Evolutionary conservation across 2,113 vertebrate species (phyloP).

Genomic region (Antechinus stuartii): DNA sequence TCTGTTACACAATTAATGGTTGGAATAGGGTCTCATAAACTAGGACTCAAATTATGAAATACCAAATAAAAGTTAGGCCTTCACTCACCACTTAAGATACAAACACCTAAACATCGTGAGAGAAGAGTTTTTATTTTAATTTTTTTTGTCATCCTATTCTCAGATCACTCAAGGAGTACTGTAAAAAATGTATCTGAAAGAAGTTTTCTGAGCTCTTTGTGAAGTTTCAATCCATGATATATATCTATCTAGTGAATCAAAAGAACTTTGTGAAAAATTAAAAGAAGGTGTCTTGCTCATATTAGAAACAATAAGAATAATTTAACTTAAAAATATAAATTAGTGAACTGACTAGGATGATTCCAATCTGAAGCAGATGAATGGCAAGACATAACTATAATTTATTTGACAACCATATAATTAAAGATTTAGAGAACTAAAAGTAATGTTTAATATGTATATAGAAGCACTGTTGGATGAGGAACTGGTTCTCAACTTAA

Average conservation of each 20-base stretch:
- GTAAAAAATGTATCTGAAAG: background rate
- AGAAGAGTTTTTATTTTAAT: background rate
- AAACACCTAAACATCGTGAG: background rate
- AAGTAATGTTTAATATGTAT: background rate
- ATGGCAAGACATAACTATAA: background rate
- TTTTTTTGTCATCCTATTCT: background rate
- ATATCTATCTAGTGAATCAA: background rate
- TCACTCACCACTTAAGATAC: background rate
- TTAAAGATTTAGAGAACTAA: background rate
- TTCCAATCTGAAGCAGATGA: background rate
- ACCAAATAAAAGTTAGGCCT: background rate
- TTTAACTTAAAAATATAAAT: background rate
- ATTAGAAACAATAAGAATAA: background rate
- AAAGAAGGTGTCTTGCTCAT: background rate
- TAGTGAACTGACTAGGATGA: constrained; percentile 6
- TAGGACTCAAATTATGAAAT: background rate
- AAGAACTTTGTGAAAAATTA: background rate
- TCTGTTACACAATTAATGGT: background rate
- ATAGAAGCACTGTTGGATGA: background rate
- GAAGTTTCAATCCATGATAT: background rate
- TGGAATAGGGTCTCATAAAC: background rate
- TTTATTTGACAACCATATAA: background rate
- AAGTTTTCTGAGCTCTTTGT: background rate
- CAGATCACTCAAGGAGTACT: background rate
- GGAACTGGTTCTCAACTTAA: too few relatives aligned